Base-by-base conservation (phyloP, 2,888 invertebrate species). In the Masnerella sp. region DNA sequence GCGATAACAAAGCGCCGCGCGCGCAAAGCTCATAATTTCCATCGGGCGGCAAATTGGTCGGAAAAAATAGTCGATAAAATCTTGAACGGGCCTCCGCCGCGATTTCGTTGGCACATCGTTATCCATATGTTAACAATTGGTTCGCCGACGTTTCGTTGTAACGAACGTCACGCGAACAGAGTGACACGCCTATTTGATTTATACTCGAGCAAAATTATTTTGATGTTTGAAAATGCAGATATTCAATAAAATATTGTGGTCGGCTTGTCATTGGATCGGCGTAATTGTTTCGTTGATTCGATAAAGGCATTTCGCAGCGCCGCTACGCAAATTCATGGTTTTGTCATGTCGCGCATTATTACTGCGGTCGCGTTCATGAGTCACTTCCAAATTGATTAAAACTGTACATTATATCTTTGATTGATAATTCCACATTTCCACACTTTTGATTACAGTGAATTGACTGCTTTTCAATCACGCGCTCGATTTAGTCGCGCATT, bases 171-270 rank as follows among this genome's bases (percentile, higher is more conserved):
- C 2, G 15, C 20, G 43, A 67, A 22, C 49, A 15, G 42, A 49
- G 25, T 43, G 67, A 58, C 42, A 51, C 36, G 14, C n/a, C 12
- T 36, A 32, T 68, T 59, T 43, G 58, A 68, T 43, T 58, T 51
- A 58, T 58, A 34, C 51, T 42, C 43, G 3, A 28, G 28, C 43
- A 43, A 58, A 51, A 68, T 68, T 59, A 59, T 68, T 68, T 59
- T 68, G 59, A 68, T 43, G 52, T 36, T 52, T 52, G 68, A 59
- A 59, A 68, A 68, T 59, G 42, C 38, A 43, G 51, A 43, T 11
- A 51, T 68, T 59, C 59, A 59, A 68, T 68, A 68, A 68, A 68
- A 52, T 68, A 52, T 56, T 59, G 59, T 30, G 51, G 58, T 59
- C 30, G 51, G 34, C n/a, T 40, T 58, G 68, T 59, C 68, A 59